Evolutionary conservation across 2,797 vertebrate genomes (phyloP).

Genomic region (Anolis apletophallus): DNA sequence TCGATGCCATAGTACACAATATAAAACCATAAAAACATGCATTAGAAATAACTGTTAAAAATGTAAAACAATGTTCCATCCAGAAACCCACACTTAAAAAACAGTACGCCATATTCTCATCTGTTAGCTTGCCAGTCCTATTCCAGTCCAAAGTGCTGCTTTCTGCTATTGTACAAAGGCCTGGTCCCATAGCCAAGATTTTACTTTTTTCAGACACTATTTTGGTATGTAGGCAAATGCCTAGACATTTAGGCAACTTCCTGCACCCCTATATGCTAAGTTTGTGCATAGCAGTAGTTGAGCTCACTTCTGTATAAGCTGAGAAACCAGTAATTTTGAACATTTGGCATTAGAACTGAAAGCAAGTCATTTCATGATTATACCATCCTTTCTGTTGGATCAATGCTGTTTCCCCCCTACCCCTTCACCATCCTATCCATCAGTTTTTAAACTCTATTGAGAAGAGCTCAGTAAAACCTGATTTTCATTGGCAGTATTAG

Average conservation of each 20-base stretch:
- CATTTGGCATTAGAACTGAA: neutral
- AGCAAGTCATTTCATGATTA: neutral
- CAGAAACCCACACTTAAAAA: too few relatives aligned
- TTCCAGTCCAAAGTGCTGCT: too few relatives aligned
- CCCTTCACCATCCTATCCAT: neutral
- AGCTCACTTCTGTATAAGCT: neutral
- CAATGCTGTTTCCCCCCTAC: neutral
- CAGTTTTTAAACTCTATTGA: constrained; percentile 11
- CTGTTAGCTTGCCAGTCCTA: too few relatives aligned
- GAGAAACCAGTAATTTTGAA: too few relatives aligned
- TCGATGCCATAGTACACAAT: too few relatives aligned
- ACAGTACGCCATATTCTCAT: too few relatives aligned
- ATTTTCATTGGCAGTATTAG: constrained; percentile 26
- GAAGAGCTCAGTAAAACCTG: constrained; percentile 27
- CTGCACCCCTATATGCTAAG: neutral
- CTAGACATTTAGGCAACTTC: neutral
- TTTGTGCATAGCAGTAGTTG: neutral
- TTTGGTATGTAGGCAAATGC: neutral
- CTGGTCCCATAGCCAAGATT: too few relatives aligned
- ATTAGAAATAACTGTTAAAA: too few relatives aligned
- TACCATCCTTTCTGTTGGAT: neutral
- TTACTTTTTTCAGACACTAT: neutral
- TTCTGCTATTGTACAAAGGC: too few relatives aligned
- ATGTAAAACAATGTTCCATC: too few relatives aligned
- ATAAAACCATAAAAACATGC: too few relatives aligned